Base-by-base conservation (phyloP, 2,797 vertebrate species). In the Acanthurus leucopareius region DNA sequence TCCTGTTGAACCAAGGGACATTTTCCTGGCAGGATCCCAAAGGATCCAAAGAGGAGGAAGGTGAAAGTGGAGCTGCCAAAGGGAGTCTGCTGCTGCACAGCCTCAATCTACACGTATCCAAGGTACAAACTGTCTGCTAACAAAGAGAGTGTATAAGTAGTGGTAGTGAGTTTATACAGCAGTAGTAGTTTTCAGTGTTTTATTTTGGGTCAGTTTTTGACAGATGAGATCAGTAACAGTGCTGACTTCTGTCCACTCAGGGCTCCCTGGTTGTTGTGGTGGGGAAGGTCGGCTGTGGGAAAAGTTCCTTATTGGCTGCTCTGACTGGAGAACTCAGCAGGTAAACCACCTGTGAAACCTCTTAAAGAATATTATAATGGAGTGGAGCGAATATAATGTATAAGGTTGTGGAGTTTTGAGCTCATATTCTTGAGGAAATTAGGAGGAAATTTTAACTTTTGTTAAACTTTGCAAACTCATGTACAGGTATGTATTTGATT, bases 261-360 rank as follows among this genome's bases (percentile, higher is more conserved):
- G 98, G 97, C 16, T 92, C 92, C 48, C 92, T 99, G 70, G 94
- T 98, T 0, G 98, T 95, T 0, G 93, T 99, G 71, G 96, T 99
- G 82, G 98, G 98, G 15, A 98, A 97, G 79, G 98, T 99, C 0
- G 98, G 98, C 80, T 97, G 96, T 84, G 98, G 98, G 44, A 99
- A 99, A 92, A 99, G 97, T 56, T 97, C 97, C 7, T 88, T 99
- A 44, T 89, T 99, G 85, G 95, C 97, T 5, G 97, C 97, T 22
- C 92, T 99, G 51, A 93, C 96, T 3, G 98, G 97, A 90, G 98
- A 99, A 69, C 96, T 99, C 56, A 94, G 87, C 93, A 97, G 97
- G 98, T 99, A 95, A 67, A 28, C 10, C 1, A 0, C 35, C 54
- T 63, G 44, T 16, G 20, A 65, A 40, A 13, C 25, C 71, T 7